phyloP scores from a whole-genome alignment of 2,888 invertebrate species.

The Hemicrepidius hirtus region DNA sequence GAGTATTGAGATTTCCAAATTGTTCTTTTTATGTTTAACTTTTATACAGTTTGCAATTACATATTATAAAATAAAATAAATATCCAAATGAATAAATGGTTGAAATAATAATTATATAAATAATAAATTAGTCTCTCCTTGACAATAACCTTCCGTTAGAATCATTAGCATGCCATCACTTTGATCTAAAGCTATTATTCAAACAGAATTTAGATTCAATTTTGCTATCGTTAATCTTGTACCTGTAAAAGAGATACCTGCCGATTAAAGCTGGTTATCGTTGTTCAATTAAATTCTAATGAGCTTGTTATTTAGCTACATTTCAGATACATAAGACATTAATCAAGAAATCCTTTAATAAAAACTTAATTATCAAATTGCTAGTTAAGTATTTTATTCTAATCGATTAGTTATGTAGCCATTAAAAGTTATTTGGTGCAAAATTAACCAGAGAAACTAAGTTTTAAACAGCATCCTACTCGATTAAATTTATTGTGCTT shows the following conservation, averaged over 20 bases:
- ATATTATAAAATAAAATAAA: no score
- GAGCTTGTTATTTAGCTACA: neutral
- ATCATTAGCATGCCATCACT: neutral
- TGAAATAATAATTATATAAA: neutral
- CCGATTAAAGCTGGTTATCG: neutral
- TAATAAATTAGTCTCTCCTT: neutral
- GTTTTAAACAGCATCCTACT: no score
- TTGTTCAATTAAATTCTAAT: slow-evolving; percentile 2
- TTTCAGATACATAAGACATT: neutral
- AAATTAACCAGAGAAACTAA: no score
- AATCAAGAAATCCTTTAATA: neutral
- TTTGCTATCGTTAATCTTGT: neutral
- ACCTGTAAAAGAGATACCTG: neutral
- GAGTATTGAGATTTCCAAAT: no score
- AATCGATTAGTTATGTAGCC: no score
- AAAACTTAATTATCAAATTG: no score
- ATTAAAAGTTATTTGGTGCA: no score
- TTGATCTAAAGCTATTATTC: neutral
- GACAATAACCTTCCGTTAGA: neutral
- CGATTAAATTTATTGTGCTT: no score
- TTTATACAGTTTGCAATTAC: no score
- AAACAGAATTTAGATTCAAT: slow-evolving; percentile 6
- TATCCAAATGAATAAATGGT: no score
- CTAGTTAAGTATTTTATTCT: no score
- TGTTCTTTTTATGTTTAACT: no score